Evolutionary conservation across 1,140 invertebrate species (phyloP), one percentile per base, ranked within the genome.

Genomic region (Drosophila murphyi): DNA sequence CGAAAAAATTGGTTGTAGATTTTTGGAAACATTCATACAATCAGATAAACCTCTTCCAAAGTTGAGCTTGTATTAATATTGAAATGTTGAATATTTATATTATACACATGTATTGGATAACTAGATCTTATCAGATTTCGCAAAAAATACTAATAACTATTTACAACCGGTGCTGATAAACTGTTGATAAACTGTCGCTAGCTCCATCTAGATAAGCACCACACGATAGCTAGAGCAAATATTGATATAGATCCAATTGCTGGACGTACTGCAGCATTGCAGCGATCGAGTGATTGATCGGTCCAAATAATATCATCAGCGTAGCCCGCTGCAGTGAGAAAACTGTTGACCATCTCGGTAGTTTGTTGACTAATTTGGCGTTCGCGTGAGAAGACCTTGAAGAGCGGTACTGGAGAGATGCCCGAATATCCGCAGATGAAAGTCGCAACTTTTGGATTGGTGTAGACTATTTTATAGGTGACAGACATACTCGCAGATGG

Each of bases 371-470:
- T 28, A 2, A 83, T 3, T 28, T 72, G 39, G 3, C 76, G 80
- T 4, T 51, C 3, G 1, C 80, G 56, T 0, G 81, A 59, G 3
- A 83, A 51, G 4, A 83, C 28, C 61, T 83, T 83, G 4, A 80
- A 70, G n/a, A 83, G 57, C 7, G 81, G 80, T 6, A 77, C 43
- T 4, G 81, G 76, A 3, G 73, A 83, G 2, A 73, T 50, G 29
- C 41, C 50, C 0, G 63, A 35, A 37, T 60, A 83, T 12, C 81
- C 81, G 20, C 81, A 83, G 3, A 83, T 10, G 0, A 83, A 0
- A 1, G 73, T 62, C 7, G 67, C 1, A 2, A 2, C 5, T 0
- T 2, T 31, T 12, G 75, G 63, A 28, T 72, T 48, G 10, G 48
- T 62, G 3, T 5, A 10, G 3, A 76, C 51, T 60, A 83, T 2